Conservation (phyloP, 2,888 invertebrate genomes). For the Tetragonula carbonaria region DNA sequence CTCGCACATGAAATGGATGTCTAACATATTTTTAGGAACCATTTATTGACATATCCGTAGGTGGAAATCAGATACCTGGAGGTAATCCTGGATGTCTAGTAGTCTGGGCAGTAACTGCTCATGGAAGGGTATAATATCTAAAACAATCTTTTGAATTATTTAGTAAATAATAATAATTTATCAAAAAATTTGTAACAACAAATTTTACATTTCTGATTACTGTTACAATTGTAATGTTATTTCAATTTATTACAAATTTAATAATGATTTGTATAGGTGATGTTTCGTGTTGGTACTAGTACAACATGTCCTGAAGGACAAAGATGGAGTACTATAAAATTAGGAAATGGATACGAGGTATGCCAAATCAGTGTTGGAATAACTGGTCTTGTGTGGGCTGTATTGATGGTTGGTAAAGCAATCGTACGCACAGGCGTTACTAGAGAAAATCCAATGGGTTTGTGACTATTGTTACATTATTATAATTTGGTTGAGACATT, state of each 20-base stretch:
- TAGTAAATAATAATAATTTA: constrained; percentile 2
- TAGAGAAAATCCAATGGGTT: constrained; percentile 89
- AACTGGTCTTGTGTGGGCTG: constrained; percentile 94
- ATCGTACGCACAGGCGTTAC: constrained; percentile 93
- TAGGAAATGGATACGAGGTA: constrained; percentile 92
- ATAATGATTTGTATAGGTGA: constrained; percentile 85
- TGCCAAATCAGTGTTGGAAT: constrained; percentile 94
- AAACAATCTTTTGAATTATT: constrained; percentile 37
- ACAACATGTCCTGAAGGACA: constrained; percentile 94
- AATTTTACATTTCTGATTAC: constrained; percentile 17
- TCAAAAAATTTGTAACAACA: constrained; percentile 13
- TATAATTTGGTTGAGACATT: background rate
- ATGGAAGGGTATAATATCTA: constrained; percentile 88
- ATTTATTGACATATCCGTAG: constrained; percentile 95
- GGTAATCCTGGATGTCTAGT: constrained; percentile 90
- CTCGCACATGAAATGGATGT: background rate
- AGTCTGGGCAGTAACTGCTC: constrained; percentile 97
- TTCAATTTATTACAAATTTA: background rate
- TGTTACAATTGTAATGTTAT: constrained; percentile 16
- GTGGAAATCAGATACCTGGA: constrained; percentile 93
- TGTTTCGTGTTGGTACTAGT: constrained; percentile 93
- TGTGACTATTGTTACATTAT: constrained; percentile 58
- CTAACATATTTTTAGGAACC: constrained; percentile 87
- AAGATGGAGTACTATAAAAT: constrained; percentile 92
- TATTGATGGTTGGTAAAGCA: constrained; percentile 92